phyloP scores from a whole-genome alignment of 1,140 invertebrate genomes.

The Drosophila asahinai region DNA sequence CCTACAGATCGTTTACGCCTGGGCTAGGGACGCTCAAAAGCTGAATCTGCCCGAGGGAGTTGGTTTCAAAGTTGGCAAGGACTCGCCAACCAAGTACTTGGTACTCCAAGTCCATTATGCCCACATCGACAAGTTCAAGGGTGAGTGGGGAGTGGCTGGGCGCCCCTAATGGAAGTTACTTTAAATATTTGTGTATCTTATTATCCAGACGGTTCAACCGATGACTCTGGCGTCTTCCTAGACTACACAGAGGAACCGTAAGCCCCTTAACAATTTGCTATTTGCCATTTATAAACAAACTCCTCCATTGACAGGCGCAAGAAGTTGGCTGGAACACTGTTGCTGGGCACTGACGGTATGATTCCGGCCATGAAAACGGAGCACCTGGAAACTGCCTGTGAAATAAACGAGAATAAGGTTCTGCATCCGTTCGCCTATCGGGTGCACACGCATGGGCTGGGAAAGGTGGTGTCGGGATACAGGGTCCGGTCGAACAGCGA shows the following conservation, averaged over 20 bases:
- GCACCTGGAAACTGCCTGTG: conserved; percentile 95
- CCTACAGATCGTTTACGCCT: conserved; percentile 96
- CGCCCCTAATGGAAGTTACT: background rate
- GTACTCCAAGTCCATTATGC: conserved; percentile 98
- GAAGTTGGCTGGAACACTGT: conserved; percentile 94
- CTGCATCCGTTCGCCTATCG: conserved; percentile 98
- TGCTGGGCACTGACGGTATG: conserved; percentile 92
- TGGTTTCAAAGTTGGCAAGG: conserved; percentile 91
- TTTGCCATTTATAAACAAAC: background rate
- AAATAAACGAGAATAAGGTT: conserved; percentile 91
- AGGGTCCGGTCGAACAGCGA: conserved; percentile 88
- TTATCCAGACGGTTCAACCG: conserved; percentile 89
- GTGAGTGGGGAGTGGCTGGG: conserved; percentile 82
- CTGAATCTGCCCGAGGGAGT: conserved; percentile 94
- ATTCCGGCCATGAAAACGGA: conserved; percentile 90
- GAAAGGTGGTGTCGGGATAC: conserved; percentile 95
- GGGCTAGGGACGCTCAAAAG: conserved; percentile 97
- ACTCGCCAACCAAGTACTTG: conserved; percentile 91
- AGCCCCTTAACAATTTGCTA: conserved; percentile 73
- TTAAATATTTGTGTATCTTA: conserved; percentile 5
- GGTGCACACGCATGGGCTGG: conserved; percentile 96
- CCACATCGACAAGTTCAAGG: conserved; percentile 89
- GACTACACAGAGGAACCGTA: conserved; percentile 91
- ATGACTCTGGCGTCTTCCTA: conserved; percentile 93
- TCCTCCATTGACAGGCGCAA: conserved; percentile 86